These are phyloP conservation scores for Anoplius nigerrimus DNA, from an alignment of 2,888 invertebrate species.

Conservation along the genomic window DNA sequence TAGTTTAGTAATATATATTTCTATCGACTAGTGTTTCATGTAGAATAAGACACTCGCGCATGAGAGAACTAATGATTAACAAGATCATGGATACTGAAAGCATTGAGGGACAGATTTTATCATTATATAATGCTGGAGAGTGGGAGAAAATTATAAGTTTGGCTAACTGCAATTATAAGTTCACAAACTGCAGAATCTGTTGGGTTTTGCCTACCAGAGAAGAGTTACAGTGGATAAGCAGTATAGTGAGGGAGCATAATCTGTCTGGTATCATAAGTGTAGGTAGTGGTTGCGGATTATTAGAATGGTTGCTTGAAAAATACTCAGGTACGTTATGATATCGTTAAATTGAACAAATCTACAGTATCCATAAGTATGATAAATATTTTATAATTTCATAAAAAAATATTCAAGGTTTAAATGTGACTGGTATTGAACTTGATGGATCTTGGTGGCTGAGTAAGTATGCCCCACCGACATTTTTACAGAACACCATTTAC, in stretches of 20 bases:
- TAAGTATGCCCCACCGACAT: slow-evolving; percentile 84
- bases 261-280: slow-evolving; percentile 80
- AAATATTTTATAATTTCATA: not conserved
- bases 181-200: slow-evolving; percentile 78
- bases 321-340: slow-evolving; percentile 78
- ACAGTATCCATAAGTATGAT: slow-evolving; percentile 12
- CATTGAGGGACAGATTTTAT: slow-evolving; percentile 54
- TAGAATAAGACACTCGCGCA: too few relatives aligned
- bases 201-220: slow-evolving; percentile 86
- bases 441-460: slow-evolving; percentile 89
- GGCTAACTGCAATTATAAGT: slow-evolving; percentile 60
- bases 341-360: too few relatives aligned
- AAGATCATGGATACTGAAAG: slow-evolving; percentile 22
- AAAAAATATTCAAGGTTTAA: slow-evolving; percentile 75
- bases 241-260: slow-evolving; percentile 73
- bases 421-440: slow-evolving; percentile 84
- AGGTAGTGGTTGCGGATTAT: slow-evolving; percentile 88
- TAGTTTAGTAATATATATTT: not conserved
- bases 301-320: slow-evolving; percentile 86
- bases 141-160: slow-evolving; percentile 76
- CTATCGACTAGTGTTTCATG: not conserved
- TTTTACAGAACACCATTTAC: slow-evolving; percentile 71
- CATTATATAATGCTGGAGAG: slow-evolving; percentile 52
- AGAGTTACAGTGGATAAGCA: slow-evolving; percentile 79
- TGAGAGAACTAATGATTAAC: too few relatives aligned